A percentile compares a stretch with the other conserved stretches of the same genome.
Evolutionary conservation across 2,113 vertebrate species (phyloP).

Genomic region (Deroptyus accipitrinus): DNA sequence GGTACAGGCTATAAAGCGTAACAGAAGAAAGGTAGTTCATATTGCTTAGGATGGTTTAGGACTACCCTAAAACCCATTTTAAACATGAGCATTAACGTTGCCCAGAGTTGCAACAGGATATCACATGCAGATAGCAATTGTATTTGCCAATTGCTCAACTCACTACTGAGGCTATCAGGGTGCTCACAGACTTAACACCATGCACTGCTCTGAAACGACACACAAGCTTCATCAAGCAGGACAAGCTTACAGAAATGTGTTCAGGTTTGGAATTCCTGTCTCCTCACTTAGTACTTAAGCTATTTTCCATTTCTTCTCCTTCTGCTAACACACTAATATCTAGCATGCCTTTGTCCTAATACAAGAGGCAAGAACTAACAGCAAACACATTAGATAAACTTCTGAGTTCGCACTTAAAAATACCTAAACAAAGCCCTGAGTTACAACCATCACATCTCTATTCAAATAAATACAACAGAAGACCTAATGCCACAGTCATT

Average conservation of each 20-base stretch:
- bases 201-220: neutral
- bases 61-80: neutral
- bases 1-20: neutral
- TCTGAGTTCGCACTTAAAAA: neutral
- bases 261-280: too few relatives aligned
- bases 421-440: neutral
- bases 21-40: neutral
- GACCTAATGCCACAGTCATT: neutral
- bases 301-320: neutral
- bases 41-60: neutral
- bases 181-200: neutral
- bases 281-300: neutral
- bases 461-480: neutral
- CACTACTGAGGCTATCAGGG: neutral
- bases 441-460: neutral
- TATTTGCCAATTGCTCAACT: neutral
- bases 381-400: neutral
- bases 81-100: rapidly evolving
- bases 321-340: neutral
- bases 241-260: neutral
- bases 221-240: rapidly evolving
- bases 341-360: neutral
- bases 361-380: neutral
- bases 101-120: neutral
- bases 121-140: rapidly evolving